These are phyloP conservation scores for Antheraea pernyi DNA, from an alignment of 1,140 invertebrate species.

Conservation along the genomic window DNA sequence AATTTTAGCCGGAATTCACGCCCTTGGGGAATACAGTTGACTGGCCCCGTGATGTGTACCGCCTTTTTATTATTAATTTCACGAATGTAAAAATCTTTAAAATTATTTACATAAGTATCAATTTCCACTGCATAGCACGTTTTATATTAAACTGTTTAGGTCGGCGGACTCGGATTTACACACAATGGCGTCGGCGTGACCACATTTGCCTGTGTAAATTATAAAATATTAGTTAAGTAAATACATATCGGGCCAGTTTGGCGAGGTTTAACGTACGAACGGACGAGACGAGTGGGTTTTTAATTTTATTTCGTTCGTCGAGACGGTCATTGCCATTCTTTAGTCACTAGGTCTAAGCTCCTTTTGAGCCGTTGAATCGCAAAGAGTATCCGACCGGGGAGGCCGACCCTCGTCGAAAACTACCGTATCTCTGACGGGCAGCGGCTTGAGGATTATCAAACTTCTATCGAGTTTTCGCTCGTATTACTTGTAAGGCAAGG, in stretches of 20 bases:
- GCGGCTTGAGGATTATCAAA: conserved; percentile 55
- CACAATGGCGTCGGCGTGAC: conserved; percentile 45
- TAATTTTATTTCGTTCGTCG: conserved; percentile 34
- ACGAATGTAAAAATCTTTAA: conserved; percentile 17
- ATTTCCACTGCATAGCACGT: conserved; percentile 35
- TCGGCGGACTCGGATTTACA: conserved; percentile 57
- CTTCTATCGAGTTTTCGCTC: conserved; percentile 36
- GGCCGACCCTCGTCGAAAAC: conserved; percentile 40
- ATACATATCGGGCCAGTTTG: conserved; percentile 27
- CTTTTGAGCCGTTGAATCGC: conserved; percentile 35
- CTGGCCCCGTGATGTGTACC: conserved; percentile 20
- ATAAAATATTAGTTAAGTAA: conserved; percentile 49
- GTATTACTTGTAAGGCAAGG: no score
- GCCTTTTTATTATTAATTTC: conserved; percentile 22
- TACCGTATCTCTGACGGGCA: conserved; percentile 49
- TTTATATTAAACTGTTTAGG: conserved; percentile 48
- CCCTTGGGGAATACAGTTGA: conserved; percentile 35
- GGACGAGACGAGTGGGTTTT: conserved; percentile 32
- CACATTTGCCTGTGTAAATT: conserved; percentile 50
- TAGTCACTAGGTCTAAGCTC: conserved; percentile 38
- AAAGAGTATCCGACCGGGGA: conserved; percentile 31
- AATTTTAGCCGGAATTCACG: conserved; percentile 38
- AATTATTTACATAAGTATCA: conserved; percentile 34
- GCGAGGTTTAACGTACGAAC: conserved; percentile 36
- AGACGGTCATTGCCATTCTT: conserved; percentile 31